phyloP scores from a whole-genome alignment of 2,797 vertebrate species.

The Molossus molossus region DNA sequence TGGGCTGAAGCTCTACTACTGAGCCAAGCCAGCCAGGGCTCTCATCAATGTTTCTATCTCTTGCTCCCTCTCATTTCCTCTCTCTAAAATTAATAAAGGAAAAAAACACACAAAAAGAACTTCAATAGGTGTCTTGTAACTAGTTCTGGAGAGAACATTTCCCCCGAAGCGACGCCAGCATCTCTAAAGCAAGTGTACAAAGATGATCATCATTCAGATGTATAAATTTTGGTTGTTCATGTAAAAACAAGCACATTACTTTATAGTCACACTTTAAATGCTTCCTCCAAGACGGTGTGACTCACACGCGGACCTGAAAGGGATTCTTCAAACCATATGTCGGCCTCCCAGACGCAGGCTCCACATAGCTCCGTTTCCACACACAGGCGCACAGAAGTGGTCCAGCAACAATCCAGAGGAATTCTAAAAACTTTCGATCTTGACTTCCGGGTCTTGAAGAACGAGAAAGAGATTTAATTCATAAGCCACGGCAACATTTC shows the following conservation, averaged over 20 bases:
- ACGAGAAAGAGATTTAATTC: not conserved
- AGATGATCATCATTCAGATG: not conserved
- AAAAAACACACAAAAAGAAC: not conserved
- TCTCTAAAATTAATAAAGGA: too few species aligned
- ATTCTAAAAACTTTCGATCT: not conserved
- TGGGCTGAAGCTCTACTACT: too few species aligned
- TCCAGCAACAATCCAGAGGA: not conserved
- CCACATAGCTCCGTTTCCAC: not conserved
- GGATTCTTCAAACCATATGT: not conserved
- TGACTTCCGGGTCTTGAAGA: not conserved
- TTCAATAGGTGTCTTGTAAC: not conserved
- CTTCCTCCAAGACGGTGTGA: conserved; percentile 29
- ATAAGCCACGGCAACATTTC: not conserved
- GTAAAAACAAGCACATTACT: conserved; percentile 69
- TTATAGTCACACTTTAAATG: conserved; percentile 53
- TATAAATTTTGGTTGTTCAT: not conserved
- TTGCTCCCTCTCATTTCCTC: too few species aligned
- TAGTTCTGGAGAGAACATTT: not conserved
- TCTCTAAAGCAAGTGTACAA: not conserved
- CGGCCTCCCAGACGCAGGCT: not conserved
- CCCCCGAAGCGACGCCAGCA: not conserved
- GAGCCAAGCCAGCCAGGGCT: too few species aligned
- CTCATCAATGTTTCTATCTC: too few species aligned
- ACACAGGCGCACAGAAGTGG: not conserved
- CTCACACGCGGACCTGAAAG: conserved; percentile 55